Evolutionary conservation across 2,888 invertebrate genomes (phyloP).

Genomic region (Conus canariensis): DNA sequence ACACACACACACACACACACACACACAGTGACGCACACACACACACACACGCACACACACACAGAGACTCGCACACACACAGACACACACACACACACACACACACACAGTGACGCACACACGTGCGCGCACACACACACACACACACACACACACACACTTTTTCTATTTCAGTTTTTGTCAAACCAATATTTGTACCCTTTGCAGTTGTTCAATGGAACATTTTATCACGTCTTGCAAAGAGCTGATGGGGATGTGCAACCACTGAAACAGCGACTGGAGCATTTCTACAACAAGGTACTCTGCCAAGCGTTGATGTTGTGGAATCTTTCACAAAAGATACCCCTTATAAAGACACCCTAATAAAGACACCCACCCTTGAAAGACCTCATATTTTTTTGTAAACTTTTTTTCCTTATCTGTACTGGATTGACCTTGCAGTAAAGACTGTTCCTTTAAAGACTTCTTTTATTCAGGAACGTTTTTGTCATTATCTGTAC

Average conservation of each 20-base stretch:
- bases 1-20: background rate
- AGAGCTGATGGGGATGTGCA: constrained; percentile 79
- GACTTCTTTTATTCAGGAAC: too few species aligned
- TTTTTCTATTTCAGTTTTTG: background rate
- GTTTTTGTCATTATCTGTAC: too few species aligned
- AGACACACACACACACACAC: constrained; percentile 3
- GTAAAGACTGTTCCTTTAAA: too few species aligned
- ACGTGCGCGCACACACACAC: background rate
- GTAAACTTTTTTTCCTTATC: too few species aligned
- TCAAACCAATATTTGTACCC: background rate
- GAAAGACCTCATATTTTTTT: too few species aligned
- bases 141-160: background rate
- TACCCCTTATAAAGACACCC: too few species aligned
- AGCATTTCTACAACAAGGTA: constrained; percentile 85
- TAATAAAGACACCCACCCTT: too few species aligned
- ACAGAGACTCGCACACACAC: background rate
- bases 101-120: background rate
- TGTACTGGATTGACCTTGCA: too few species aligned
- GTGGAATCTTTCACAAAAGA: too few species aligned
- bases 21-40: background rate
- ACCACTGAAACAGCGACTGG: constrained; percentile 85
- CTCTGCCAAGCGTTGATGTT: constrained; percentile 33
- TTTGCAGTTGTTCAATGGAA: constrained; percentile 88
- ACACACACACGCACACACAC: background rate
- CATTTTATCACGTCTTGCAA: constrained; percentile 84